Percentiles rank a stretch among this genome's conserved stretches.
Evolutionary conservation across 2,888 invertebrate genomes (phyloP).

Genomic region (Xestia rhomboidea): DNA sequence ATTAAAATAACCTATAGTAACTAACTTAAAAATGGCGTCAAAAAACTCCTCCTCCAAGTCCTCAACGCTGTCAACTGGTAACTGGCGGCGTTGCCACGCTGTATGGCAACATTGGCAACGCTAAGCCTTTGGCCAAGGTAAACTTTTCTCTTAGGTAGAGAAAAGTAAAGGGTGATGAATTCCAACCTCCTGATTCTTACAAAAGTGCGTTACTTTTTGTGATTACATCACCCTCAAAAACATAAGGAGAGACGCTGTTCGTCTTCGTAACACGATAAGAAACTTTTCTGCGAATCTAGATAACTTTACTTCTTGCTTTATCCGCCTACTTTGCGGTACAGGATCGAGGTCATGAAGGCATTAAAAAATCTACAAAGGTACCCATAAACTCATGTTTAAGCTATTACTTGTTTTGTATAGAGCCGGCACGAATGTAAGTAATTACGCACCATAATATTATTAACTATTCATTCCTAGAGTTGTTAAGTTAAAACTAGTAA

Average conservation of each 20-base stretch:
- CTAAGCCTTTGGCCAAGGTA: too few relatives aligned
- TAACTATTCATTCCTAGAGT: conserved; percentile 69
- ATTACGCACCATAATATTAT: conserved; percentile 70
- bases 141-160: not conserved
- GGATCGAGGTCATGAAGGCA: conserved; percentile 35
- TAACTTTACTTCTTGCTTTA: conserved; percentile 13
- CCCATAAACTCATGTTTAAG: conserved; percentile 10
- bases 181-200: not conserved
- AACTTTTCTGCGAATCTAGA: conserved; percentile 41
- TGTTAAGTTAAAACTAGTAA: conserved; percentile 72
- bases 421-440: conserved; percentile 61
- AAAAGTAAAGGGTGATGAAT: not conserved
- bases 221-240: conserved; percentile 45
- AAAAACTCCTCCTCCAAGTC: too few relatives aligned
- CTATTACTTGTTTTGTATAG: conserved; percentile 46
- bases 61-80: too few relatives aligned
- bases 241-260: conserved; percentile 9
- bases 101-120: too few relatives aligned
- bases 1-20: too few relatives aligned
- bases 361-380: conserved; percentile 16
- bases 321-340: conserved; percentile 28
- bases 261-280: conserved; percentile 31
- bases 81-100: too few relatives aligned
- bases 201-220: conserved; percentile 22
- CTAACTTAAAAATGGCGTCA: too few relatives aligned